Evolutionary conservation across 2,797 vertebrate species (phyloP).

Genomic region (Thaleichthys pacificus): DNA sequence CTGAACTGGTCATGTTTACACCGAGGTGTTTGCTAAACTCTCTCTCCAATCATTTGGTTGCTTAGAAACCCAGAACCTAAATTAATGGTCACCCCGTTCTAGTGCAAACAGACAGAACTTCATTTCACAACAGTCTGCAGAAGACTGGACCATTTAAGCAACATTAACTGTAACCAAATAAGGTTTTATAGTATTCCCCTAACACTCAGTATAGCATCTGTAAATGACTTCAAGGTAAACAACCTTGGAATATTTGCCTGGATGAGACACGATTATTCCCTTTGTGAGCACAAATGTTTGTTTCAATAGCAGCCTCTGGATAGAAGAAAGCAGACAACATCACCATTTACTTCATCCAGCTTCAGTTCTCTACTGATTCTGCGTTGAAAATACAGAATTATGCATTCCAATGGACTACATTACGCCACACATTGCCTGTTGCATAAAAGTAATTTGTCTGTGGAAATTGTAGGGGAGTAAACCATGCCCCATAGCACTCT

Average conservation of each 20-base stretch:
- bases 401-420: slow-evolving; percentile 33
- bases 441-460: slow-evolving; percentile 19
- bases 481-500: slow-evolving; percentile 16
- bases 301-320: slow-evolving; percentile 14
- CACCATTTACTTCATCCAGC: neutral
- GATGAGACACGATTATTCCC: slow-evolving; percentile 27
- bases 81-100: no score
- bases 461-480: slow-evolving; percentile 29
- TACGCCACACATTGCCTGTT: slow-evolving; percentile 21
- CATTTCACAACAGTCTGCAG: no score
- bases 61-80: no score
- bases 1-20: no score
- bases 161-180: neutral
- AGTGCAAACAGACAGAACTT: no score
- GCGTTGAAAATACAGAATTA: slow-evolving; percentile 11
- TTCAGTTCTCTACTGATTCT: slow-evolving; percentile 17
- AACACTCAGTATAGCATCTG: slow-evolving; percentile 7
- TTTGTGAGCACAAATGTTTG: slow-evolving; percentile 19
- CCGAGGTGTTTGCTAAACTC: no score
- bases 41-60: no score
- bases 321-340: neutral
- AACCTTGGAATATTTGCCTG: neutral
- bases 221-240: neutral
- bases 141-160: no score
- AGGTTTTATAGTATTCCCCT: slow-evolving; percentile 7